phyloP scores from a whole-genome alignment of 2,113 vertebrate species.

The Pagrus major region DNA sequence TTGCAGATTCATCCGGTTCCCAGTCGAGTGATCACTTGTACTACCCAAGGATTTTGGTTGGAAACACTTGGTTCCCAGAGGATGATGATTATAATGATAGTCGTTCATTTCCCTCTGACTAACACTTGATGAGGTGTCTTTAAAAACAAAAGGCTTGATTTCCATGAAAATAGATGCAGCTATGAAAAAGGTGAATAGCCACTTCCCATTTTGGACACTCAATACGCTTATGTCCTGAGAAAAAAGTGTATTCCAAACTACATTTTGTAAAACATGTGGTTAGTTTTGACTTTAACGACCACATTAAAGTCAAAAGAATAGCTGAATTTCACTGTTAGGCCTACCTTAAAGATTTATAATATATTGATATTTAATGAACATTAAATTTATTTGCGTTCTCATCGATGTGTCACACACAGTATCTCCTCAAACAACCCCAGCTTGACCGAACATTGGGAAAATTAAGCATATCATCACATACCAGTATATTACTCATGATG shows the following conservation, averaged over 20 bases:
- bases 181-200: too few species aligned
- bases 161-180: neutral
- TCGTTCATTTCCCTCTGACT: neutral
- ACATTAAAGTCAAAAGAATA: too few species aligned
- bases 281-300: neutral
- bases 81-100: neutral
- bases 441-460: neutral
- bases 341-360: neutral
- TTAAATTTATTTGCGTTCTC: neutral
- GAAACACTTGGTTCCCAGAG: neutral
- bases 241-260: too few species aligned
- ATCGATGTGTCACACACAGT: conserved; percentile 2
- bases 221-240: too few species aligned
- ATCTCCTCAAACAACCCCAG: neutral
- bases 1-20: too few species aligned
- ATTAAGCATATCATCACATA: neutral
- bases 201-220: too few species aligned
- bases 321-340: neutral
- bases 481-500: neutral
- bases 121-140: neutral
- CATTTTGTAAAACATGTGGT: too few species aligned
- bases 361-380: neutral
- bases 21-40: too few species aligned
- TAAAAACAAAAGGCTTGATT: neutral
- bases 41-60: neutral